phyloP scores from a whole-genome alignment of 2,113 vertebrate genomes.

The Anhinga anhinga region DNA sequence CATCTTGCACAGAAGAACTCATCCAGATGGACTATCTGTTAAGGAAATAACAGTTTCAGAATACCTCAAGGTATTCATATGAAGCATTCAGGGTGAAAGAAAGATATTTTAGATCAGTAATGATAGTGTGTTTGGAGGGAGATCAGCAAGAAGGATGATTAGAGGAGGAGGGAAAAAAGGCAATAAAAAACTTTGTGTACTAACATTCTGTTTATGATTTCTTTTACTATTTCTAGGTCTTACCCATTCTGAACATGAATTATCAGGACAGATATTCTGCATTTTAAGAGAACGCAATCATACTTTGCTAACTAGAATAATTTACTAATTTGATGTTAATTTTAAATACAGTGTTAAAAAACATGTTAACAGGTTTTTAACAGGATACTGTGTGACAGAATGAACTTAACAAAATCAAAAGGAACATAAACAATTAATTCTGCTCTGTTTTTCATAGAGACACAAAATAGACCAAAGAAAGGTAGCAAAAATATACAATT shows the following conservation, averaged over 20 bases:
- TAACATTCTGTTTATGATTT: neutral
- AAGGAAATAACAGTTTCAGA: neutral
- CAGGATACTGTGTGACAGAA: neutral
- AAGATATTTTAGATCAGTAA: neutral
- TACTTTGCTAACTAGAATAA: neutral
- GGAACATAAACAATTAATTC: neutral
- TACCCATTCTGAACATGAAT: neutral
- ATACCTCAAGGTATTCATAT: neutral
- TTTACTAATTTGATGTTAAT: neutral
- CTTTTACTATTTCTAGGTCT: neutral
- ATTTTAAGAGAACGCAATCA: neutral
- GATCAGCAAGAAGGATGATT: neutral
- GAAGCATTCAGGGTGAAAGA: neutral
- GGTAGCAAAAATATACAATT: neutral
- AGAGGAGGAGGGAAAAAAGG: fast-evolving
- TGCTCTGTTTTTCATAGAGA: neutral
- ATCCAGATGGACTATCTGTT: neutral
- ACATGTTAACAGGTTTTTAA: neutral
- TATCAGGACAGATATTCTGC: neutral
- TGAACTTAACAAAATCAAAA: neutral
- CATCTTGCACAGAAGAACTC: neutral
- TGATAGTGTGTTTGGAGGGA: neutral
- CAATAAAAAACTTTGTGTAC: neutral
- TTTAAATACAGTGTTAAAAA: neutral
- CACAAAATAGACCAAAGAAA: neutral